A percentile compares a stretch with the other conserved stretches of the same genome.
Conservation (phyloP, 2,113 vertebrate species). For the Triplophysa siluroides region DNA sequence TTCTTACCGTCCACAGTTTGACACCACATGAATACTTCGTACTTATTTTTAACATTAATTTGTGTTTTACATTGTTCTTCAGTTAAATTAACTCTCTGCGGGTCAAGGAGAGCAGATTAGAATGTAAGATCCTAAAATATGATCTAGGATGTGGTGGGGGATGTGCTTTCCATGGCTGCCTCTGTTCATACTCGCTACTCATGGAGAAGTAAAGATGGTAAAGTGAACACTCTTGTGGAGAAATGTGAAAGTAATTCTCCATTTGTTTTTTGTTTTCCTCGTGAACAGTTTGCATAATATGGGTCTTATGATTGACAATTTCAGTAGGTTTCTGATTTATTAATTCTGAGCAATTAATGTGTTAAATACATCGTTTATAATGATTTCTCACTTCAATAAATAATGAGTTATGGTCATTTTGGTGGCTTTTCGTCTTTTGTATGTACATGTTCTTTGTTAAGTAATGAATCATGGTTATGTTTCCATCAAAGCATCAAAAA, state of each 20-base stretch:
- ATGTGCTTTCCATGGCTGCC: background rate
- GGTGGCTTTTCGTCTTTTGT: background rate
- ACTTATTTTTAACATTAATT: too few species aligned
- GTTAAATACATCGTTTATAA: background rate
- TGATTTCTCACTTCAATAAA: conserved; percentile 18
- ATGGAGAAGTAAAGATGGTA: background rate
- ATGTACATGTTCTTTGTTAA: background rate
- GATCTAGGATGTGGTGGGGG: background rate
- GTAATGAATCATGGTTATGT: too few species aligned
- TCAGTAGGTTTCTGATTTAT: too few species aligned
- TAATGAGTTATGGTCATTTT: background rate
- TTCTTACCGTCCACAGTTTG: background rate
- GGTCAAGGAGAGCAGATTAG: background rate
- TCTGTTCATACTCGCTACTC: background rate
- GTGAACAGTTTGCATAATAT: background rate
- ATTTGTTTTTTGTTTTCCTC: too few species aligned
- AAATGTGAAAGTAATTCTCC: background rate
- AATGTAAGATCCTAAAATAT: background rate
- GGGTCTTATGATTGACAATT: background rate
- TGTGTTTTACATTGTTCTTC: too few species aligned
- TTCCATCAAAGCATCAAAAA: background rate
- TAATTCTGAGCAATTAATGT: background rate
- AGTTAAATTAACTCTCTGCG: too few species aligned
- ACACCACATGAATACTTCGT: too few species aligned
- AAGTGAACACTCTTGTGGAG: background rate